Evolutionary conservation across 2,113 vertebrate genomes (phyloP).

Genomic region (Perccottus glenii): DNA sequence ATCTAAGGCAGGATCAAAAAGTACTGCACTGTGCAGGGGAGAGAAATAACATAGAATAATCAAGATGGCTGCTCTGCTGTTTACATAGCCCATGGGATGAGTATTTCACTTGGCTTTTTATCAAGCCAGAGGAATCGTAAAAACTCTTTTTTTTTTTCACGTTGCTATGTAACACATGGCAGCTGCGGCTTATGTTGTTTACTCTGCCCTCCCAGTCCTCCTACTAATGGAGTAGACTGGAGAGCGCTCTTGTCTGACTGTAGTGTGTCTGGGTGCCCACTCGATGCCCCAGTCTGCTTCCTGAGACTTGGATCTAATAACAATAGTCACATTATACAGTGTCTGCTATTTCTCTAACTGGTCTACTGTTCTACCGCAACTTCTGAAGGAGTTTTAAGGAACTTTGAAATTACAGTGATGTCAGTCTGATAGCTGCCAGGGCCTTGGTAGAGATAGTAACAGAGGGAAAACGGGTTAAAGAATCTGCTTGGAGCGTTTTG

Average conservation of each 20-base stretch:
- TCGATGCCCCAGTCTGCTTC: constrained; percentile 32
- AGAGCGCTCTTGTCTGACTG: constrained; percentile 35
- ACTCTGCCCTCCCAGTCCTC: constrained; percentile 32
- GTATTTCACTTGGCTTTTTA: constrained; percentile 55
- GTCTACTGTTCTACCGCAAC: constrained; percentile 19
- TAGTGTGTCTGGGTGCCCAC: constrained; percentile 48
- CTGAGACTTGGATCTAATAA: constrained; percentile 29
- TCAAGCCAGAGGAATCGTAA: constrained; percentile 57
- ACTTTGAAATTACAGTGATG: constrained; percentile 13
- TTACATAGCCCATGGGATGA: constrained; percentile 54
- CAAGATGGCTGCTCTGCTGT: constrained; percentile 46
- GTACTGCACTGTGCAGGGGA: constrained; percentile 18
- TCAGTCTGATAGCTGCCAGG: constrained; percentile 21
- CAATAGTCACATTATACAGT: constrained; percentile 56
- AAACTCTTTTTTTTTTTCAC: constrained; percentile 57
- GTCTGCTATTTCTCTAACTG: constrained; percentile 13
- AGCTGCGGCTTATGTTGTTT: constrained; percentile 54
- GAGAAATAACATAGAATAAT: constrained; percentile 51
- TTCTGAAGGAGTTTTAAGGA: constrained; percentile 26
- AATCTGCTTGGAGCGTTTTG: constrained; percentile 37
- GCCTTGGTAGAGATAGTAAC: constrained; percentile 39
- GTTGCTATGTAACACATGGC: constrained; percentile 31
- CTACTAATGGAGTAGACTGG: constrained; percentile 34
- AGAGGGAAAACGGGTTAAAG: constrained; percentile 26
- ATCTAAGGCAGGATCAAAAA: constrained; percentile 52